Base-by-base conservation (phyloP, 2,888 invertebrate genomes). In the Phaonia tiefii region DNA sequence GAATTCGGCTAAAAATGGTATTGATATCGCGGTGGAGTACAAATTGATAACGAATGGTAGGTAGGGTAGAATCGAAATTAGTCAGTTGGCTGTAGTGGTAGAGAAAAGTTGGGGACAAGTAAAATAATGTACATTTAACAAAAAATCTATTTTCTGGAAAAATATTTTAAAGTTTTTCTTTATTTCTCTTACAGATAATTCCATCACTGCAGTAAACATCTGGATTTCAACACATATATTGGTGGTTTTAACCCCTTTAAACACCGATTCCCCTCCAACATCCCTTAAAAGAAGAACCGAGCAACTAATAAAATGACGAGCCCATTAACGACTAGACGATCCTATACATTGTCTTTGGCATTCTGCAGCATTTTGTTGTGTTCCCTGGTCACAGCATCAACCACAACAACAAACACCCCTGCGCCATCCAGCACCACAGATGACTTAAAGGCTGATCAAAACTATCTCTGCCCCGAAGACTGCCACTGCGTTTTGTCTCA, bases 381-480 rank as follows among this genome's bases (percentile, higher is more conserved):
- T 37, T 72, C 78, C 15, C 20, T 78, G 69, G 78, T 58, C 44
- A 67, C 49, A 26, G 78, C 75, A 17, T 4, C 1, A 7, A 67
- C 74, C n/a, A 60, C 60, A 51, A 25, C 69, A 7, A 69, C 46
- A 31, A 20, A 37, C 51, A 1, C 73, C 42, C 46, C 75, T 37
- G 15, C 42, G 42, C 8, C 11, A 73, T 56, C 22, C 44, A 15
- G n/a, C 44, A 13, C 37, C 44, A 67, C 74, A 25, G 77, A 75
- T 17, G 25, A 46, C 51, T 58, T 56, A 20, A 79, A 44, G 77
- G 80, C 73, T 71, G 82, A 54, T 79, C 77, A 79, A 77, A 80
- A 82, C 49, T 83, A 54, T 56, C 71, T 85, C 83, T 91, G 91
- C 79, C 91, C 91, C 65, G 85, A 85, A 60, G 87, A 88, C 83